Evolutionary conservation across 2,113 vertebrate genomes (phyloP).

Genomic region (Vulpes vulpes): DNA sequence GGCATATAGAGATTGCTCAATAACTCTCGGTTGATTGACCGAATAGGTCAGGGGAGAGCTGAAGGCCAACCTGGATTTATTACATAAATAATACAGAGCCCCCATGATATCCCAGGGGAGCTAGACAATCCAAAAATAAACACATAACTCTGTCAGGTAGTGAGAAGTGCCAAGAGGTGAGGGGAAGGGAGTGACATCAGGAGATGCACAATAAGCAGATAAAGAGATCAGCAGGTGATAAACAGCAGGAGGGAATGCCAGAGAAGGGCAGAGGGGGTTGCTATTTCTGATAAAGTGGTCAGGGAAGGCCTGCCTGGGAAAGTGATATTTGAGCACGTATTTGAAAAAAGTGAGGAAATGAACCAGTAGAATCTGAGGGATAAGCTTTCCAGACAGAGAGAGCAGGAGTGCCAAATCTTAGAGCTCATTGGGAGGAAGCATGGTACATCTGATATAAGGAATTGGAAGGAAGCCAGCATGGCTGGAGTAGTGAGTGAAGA

Average conservation of each 20-base stretch:
- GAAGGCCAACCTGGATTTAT: constrained; percentile 56
- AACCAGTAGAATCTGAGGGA: neutral
- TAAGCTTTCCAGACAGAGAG: constrained; percentile 22
- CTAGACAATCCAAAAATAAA: constrained; percentile 48
- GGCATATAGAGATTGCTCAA: constrained; percentile 30
- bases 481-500: neutral
- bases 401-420: neutral
- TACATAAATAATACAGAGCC: constrained; percentile 50
- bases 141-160: constrained; percentile 37
- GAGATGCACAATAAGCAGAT: constrained; percentile 12
- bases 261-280: neutral
- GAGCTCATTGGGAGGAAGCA: neutral
- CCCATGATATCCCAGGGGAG: neutral
- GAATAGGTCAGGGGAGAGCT: constrained; percentile 2
- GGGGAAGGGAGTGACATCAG: constrained; percentile 8
- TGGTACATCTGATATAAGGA: constrained; percentile 15
- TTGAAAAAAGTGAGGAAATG: constrained; percentile 17
- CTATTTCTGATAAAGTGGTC: constrained; percentile 31
- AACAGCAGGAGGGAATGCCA: constrained; percentile 7
- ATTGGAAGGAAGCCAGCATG: neutral
- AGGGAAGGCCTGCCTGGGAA: neutral
- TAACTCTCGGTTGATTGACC: constrained; percentile 32
- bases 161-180: constrained; percentile 48
- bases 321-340: constrained; percentile 31
- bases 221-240: constrained; percentile 11